These are phyloP conservation scores for Pocillopora meandrina DNA, from an alignment of 92 coral and sea anemone genomes.

Conservation along the genomic window DNA sequence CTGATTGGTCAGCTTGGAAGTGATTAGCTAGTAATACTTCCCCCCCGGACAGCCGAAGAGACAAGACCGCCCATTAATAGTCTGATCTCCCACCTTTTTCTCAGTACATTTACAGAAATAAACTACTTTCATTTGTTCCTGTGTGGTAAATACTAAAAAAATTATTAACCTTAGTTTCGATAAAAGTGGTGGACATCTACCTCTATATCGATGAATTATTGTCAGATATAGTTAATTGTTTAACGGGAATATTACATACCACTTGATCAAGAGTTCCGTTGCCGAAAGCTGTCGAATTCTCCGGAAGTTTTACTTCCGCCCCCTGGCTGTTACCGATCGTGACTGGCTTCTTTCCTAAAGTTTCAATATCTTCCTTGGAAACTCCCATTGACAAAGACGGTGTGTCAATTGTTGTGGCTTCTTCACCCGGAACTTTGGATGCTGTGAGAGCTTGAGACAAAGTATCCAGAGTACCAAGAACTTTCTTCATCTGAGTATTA, in stretches of 20 bases:
- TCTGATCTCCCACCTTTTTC: no score
- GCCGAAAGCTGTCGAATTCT: background rate
- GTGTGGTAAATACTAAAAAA: no score
- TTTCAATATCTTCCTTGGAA: background rate
- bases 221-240: no score
- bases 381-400: slow-evolving; percentile 9
- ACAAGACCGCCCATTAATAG: no score
- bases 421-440: slow-evolving; percentile 38
- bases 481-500: background rate
- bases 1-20: no score
- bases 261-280: slow-evolving; percentile 15
- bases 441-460: background rate
- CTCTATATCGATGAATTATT: background rate
- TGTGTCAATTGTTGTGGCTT: background rate
- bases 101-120: no score
- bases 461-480: background rate
- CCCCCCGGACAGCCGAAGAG: no score
- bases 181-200: background rate
- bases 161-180: no score
- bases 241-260: slow-evolving; percentile 14
- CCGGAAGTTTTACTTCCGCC: background rate
- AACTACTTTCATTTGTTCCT: no score
- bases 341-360: slow-evolving; percentile 21
- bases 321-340: background rate
- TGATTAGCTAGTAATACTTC: no score